Evolutionary conservation across 1,140 invertebrate genomes (phyloP), one percentile per base, ranked within the genome.

Genomic region (Lysiphlebus fabarum): DNA sequence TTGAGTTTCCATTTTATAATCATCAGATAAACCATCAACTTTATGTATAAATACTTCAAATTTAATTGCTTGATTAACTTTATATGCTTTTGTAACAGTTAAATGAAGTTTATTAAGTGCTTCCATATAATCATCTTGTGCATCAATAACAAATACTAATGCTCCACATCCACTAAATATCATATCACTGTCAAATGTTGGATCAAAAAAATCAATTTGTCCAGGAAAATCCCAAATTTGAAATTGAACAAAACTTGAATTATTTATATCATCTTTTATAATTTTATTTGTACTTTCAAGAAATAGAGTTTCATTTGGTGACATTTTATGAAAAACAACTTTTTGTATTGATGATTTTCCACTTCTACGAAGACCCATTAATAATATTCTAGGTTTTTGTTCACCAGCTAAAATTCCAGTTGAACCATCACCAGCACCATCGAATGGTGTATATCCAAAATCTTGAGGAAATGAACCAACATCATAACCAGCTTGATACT

Each of bases 281-380:
- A 99, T 96, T 84, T 98, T 96, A 74, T 96, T 98, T 56, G 96
- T 99, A 65, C 94, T 96, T 79, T 99, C 97, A 42, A 99, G 81
- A 70, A 99, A 99, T n/a, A 99, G 81, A 5, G 98, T 99, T 82
- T 99, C 97, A 82, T 99, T 99, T 7, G 98, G 98, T 9, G 96
- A 97, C 93, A 99, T 99, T 83, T 99, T 99, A 72, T 99, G 96
- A 81, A 99, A 99, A 10, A 99, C 97, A 7, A 99, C 98, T 84
- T 99, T 99, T 76, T 98, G 94, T 72, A 99, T 99, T 3, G 97
- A 99, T n/a, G 96, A 98, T 81, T 99, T 99, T 59, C 98, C 98
- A 77, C 96, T 98, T 74, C 96, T 96, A 73, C 95, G 83, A 34
- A 98, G 82, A 10, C 96, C 96, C 95, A 99, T 98, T 37, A 99